Base-by-base conservation (phyloP, 2,888 invertebrate genomes). In the Nephrotoma appendiculata region DNA sequence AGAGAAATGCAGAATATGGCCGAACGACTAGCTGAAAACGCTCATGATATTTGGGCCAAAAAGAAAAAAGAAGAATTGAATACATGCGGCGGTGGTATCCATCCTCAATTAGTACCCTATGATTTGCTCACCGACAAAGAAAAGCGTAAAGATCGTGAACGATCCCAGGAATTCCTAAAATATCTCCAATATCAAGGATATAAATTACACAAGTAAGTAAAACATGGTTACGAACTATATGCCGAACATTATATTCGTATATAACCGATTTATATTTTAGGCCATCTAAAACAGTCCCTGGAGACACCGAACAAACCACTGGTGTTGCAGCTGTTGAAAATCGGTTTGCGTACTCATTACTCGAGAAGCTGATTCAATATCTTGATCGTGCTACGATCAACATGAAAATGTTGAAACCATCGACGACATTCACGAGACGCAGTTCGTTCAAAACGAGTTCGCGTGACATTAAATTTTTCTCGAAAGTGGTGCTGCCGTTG, bases 1-100 rank as follows among this genome's bases (percentile, higher is more conserved):
- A 95, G 99, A 90, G 99, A 99, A 92, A 98, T 99, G 98, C 97
- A 98, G 92, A 98, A 97, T 89, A 97, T 99, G 96, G 98, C 99
- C 0, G 99, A 99, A 90, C 93, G 92, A 87, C 92, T 99, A 86
- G 98, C 99, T 0, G 99, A 99, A 90, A 99, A 99, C 91, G 96
- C 99, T 0, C 99, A 99, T 90, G 98, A 99, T 89, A 97, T 99
- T 89, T 99, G 99, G 99, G 99, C 99, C 0, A 97, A 96, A 92
- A 98, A 98, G 92, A 98, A 98, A 92, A 98, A 96, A 90, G 97
- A 97, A 89, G 98, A 99, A 90, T 93, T 98, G 0, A 95, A 95
- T 86, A 95, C 95, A 15, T 96, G 96, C 89, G 97, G 97, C 89
- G 94, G 98, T 42, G 97, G 96, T 43, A 96, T 99, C 89, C 98